Base-by-base conservation (phyloP, 2,113 vertebrate species). In the Helogale parvula region DNA sequence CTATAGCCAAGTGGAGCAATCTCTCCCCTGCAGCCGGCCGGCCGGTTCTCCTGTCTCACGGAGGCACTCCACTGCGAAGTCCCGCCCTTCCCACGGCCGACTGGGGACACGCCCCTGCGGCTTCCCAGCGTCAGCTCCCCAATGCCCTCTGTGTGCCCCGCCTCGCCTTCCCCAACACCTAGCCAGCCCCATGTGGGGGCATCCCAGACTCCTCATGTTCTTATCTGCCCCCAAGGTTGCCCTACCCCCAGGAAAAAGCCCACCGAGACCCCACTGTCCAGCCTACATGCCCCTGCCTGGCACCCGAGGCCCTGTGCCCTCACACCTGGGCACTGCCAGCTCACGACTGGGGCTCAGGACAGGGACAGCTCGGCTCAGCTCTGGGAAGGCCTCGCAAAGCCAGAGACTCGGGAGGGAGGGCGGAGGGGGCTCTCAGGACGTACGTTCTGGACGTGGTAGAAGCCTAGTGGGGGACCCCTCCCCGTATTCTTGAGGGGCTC, bases 381-480 rank as follows among this genome's bases (percentile, higher is more conserved):
- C 81, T 8, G 7, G n/a, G 41, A n/a, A 11, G 31, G 35, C 60
- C 1, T 0, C 0, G 1, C 25, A 4, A 29, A 31, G 66, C 57
- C 66, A 2, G 63, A n/a, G 16, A 52, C 35, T 0, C 2, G 54
- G 19, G 38, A 50, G 60, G 3, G 11, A 9, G 3, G 8, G 5
- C 25, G 0, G 57, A 17, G 19, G 2, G 3, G 31, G 71, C 54
- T 33, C 87, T 41, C 50, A 11, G 91, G 50, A 98, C 99, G 65
- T 98, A 99, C 99, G 0, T 99, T 99, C 76, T 99, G 99, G 71
- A 99, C 99, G 0, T 99, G 99, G 96, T 99, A 99, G 98, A 99
- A 99, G 63, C 99, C 99, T 1, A 99, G 99, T 0, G 99, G 99
- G 33, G 99, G 99, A 0, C 99, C 99, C 9, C 99, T 99, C 54